Evolutionary conservation across 2,888 invertebrate genomes (phyloP).

Genomic region (Troglohyphantes excavatus): DNA sequence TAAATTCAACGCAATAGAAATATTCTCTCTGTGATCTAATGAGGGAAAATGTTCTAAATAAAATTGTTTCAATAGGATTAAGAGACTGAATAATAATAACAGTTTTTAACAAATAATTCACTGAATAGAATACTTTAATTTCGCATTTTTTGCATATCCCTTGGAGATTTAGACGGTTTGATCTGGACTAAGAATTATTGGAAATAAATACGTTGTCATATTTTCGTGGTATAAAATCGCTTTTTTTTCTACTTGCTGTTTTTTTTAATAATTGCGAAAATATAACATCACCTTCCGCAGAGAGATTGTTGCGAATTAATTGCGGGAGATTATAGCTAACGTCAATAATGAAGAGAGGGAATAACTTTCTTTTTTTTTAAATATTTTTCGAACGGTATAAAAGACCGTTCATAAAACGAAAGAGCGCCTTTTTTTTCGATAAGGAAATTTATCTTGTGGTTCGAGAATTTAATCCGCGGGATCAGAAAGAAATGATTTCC

Average conservation of each 20-base stretch:
- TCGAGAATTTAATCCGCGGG: slow-evolving; percentile 3
- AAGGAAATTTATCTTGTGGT: slow-evolving; percentile 21
- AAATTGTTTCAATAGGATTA: not conserved
- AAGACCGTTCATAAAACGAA: not conserved
- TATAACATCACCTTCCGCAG: not conserved
- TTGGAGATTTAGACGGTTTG: not conserved
- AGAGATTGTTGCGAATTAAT: slow-evolving; percentile 19
- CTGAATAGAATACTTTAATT: not conserved
- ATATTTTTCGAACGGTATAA: not conserved
- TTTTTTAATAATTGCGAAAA: slow-evolving; percentile 18
- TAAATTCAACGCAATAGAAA: not conserved
- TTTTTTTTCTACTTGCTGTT: not conserved
- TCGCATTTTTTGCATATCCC: not conserved
- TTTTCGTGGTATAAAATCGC: slow-evolving; percentile 4
- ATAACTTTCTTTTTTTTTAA: not conserved
- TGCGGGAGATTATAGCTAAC: slow-evolving; percentile 21
- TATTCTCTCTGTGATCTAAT: not conserved
- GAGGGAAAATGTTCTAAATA: not conserved
- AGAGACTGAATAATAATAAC: not conserved
- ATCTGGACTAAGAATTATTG: not conserved
- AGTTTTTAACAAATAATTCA: not conserved
- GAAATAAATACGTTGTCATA: slow-evolving; percentile 7
- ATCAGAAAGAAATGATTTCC: slow-evolving; percentile 14
- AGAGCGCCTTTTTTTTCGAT: slow-evolving; percentile 8
- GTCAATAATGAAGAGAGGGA: slow-evolving; percentile 26